phyloP scores from a whole-genome alignment of 2,113 vertebrate genomes.

The Gymnarchus niloticus region DNA sequence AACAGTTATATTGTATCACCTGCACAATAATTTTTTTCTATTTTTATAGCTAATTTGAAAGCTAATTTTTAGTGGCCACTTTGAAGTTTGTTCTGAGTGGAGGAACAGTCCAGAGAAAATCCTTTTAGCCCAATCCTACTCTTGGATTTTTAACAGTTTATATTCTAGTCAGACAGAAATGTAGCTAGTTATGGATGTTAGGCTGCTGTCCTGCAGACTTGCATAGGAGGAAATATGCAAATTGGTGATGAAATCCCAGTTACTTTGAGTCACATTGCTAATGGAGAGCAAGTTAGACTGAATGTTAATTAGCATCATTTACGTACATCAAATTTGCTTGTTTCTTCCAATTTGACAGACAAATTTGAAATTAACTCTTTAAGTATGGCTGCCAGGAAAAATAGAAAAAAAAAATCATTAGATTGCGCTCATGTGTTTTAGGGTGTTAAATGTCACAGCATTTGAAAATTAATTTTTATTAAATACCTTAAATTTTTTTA shows the following conservation, averaged over 20 bases:
- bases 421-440: neutral
- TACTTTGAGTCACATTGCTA: neutral
- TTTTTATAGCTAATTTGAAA: neutral
- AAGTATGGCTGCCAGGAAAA: neutral
- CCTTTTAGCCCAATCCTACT: neutral
- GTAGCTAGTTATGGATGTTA: slow-evolving; percentile 4
- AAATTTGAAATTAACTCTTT: neutral
- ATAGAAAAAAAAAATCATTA: neutral
- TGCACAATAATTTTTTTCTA: neutral
- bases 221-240: neutral
- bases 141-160: neutral
- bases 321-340: neutral
- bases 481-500: too few species aligned
- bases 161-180: neutral
- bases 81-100: slow-evolving; percentile 8
- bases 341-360: neutral
- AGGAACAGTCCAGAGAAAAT: neutral
- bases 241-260: neutral
- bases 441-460: neutral
- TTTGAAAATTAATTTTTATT: neutral
- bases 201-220: neutral
- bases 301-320: slow-evolving; percentile 7
- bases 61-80: neutral
- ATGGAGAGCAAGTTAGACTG: neutral
- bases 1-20: neutral